phyloP scores from a whole-genome alignment of 2,113 vertebrate species.

The Aphyosemion australe region DNA sequence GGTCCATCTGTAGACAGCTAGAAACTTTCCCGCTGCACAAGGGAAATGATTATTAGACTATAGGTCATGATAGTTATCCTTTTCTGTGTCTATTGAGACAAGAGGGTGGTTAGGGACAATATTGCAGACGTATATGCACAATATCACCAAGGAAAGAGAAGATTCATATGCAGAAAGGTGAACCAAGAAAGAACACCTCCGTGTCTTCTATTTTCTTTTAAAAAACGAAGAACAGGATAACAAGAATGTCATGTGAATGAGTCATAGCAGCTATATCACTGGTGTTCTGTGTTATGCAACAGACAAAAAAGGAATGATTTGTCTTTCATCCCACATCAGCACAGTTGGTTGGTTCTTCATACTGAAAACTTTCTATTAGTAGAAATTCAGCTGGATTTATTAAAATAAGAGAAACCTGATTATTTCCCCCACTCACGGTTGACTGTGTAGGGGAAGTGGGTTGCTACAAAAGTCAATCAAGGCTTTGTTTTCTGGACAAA shows the following conservation, averaged over 20 bases:
- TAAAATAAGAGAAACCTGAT: slow-evolving; percentile 51
- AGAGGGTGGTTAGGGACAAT: background rate
- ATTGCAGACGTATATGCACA: background rate
- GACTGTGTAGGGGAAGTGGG: slow-evolving; percentile 24
- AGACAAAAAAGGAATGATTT: slow-evolving; percentile 30
- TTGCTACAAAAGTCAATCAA: slow-evolving; percentile 21
- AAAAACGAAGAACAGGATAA: background rate
- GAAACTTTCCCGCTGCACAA: background rate
- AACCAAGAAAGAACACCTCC: slow-evolving; percentile 17
- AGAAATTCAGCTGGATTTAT: slow-evolving; percentile 25
- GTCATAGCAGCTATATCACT: slow-evolving; percentile 32
- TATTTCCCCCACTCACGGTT: slow-evolving; percentile 35
- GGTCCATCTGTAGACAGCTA: background rate
- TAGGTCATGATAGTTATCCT: background rate
- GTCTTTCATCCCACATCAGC: slow-evolving; percentile 33
- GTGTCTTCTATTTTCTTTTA: background rate
- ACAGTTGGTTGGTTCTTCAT: slow-evolving; percentile 22
- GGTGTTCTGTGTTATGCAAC: slow-evolving; percentile 49
- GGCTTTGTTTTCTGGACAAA: slow-evolving; percentile 18
- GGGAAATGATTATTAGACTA: background rate
- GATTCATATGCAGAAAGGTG: slow-evolving; percentile 10
- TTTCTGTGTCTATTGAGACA: background rate
- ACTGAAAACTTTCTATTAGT: slow-evolving; percentile 42
- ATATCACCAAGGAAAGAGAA: background rate
- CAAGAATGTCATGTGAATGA: slow-evolving; percentile 15